Evolutionary conservation across 2,113 vertebrate genomes (phyloP), one percentile per base, ranked within the genome.

Genomic region (Aix galericulata): DNA sequence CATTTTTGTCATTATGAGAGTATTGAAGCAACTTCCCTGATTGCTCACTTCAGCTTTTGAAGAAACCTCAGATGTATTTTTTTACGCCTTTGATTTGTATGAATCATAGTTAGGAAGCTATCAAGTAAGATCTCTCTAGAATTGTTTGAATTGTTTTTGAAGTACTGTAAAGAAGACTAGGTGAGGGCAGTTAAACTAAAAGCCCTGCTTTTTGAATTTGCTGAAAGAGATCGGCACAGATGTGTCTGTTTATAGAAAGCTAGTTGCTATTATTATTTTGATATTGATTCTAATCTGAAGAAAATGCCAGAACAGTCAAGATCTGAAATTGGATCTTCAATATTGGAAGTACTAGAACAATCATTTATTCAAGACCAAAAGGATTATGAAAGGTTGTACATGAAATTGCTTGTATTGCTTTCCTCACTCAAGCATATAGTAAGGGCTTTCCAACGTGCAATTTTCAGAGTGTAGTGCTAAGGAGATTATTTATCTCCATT

Each of bases 51-150:
- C 82, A 94, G 72, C 1, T 0, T 75, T 9, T 59, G 82, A 90
- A 94, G 62, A 68, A 89, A 66, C 10, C 64, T 94, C 68, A 48
- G 63, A 53, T 81, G 52, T n/a, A 88, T 52, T 69, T 82, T 84
- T 95, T 82, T 23, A 74, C 44, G 52, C 32, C 89, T 88, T 88
- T 86, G 76, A 95, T 91, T 90, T 60, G 17, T 27, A 88, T 60
- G 46, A 67, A 82, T 59, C 56, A 81, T 67, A 27, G 60, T 68
- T 34, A 68, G 44, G 80, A 71, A 27, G 42, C 55, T 86, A 78
- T 83, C 73, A 83, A 62, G 76, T 22, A 53, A 91, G 60, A 52
- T 90, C 75, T 90, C 75, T 22, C 60, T 68, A 88, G 63, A 81
- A 11, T 48, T 66, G 38, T 4, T 22, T 16, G 59, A 88, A 72